Conservation (phyloP, 2,797 vertebrate species). For the Microhierax caerulescens region DNA sequence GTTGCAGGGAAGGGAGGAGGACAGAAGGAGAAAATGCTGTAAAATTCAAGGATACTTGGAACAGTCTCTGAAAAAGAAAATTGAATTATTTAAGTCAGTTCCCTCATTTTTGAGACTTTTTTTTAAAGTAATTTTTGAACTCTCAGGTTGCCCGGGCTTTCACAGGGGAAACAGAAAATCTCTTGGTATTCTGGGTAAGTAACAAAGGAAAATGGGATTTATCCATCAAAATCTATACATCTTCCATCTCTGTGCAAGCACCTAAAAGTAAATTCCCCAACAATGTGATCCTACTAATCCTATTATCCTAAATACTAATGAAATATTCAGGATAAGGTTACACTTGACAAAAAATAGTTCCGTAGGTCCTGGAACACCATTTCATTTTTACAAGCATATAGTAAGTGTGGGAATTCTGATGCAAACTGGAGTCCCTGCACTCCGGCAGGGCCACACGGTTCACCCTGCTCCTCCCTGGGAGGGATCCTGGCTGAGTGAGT, state of each 20-base stretch:
- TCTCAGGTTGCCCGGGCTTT: not conserved
- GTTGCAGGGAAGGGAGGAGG: not conserved
- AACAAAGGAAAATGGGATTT: not conserved
- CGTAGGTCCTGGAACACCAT: not conserved
- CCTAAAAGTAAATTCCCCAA: not conserved
- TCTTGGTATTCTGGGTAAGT: not conserved
- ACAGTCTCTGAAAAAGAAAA: not conserved
- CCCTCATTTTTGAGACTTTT: not conserved
- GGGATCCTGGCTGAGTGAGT: not conserved
- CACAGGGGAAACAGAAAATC: not conserved
- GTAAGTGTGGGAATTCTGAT: not conserved
- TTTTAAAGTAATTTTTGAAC: not conserved
- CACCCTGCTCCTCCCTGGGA: not conserved
- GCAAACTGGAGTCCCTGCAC: not conserved
- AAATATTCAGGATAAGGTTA: not conserved
- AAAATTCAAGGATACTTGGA: not conserved
- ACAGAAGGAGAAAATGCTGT: not conserved
- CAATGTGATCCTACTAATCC: not conserved
- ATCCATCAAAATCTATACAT: not conserved
- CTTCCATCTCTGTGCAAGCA: not conserved
- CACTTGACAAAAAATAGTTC: not conserved
- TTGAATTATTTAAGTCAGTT: not conserved
- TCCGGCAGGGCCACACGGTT: rapidly evolving
- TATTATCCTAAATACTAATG: not conserved
- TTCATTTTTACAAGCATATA: not conserved